Conservation (phyloP, 1,140 invertebrate genomes). For the Aphis craccivora region DNA sequence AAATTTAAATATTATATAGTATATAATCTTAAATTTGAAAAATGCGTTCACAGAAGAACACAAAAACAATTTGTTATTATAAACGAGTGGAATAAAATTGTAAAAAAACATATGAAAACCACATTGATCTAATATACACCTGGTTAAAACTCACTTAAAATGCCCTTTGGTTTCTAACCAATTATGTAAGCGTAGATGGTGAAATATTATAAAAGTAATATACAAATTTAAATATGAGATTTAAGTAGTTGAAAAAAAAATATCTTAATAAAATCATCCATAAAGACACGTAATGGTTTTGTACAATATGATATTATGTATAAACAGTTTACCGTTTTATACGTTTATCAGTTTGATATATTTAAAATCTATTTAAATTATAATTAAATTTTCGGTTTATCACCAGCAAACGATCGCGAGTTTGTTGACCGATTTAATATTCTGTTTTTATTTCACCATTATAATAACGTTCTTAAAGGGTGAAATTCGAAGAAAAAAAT, state of each 20-base stretch:
- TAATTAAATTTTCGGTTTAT: not conserved
- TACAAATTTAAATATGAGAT: not conserved
- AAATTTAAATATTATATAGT: too few species aligned
- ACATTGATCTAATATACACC: not conserved
- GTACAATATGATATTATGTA: not conserved
- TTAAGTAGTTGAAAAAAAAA: not conserved
- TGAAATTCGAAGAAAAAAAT: not conserved
- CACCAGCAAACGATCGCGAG: not conserved
- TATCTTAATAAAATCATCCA: not conserved
- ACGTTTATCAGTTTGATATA: not conserved
- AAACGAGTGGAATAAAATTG: not conserved
- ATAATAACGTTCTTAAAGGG: not conserved
- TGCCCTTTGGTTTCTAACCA: not conserved
- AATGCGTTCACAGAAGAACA: not conserved
- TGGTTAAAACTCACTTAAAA: not conserved
- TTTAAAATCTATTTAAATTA: not conserved
- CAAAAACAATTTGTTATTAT: not conserved
- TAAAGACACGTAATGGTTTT: not conserved
- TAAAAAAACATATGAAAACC: not conserved
- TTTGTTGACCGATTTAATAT: not conserved
- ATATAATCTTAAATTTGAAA: not conserved
- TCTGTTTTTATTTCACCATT: not conserved
- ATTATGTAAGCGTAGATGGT: not conserved
- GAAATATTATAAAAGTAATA: not conserved
- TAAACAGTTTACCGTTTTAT: not conserved